These are phyloP conservation scores for Argyresthia albistria DNA, from an alignment of 2,888 invertebrate species.

Conservation along the genomic window DNA sequence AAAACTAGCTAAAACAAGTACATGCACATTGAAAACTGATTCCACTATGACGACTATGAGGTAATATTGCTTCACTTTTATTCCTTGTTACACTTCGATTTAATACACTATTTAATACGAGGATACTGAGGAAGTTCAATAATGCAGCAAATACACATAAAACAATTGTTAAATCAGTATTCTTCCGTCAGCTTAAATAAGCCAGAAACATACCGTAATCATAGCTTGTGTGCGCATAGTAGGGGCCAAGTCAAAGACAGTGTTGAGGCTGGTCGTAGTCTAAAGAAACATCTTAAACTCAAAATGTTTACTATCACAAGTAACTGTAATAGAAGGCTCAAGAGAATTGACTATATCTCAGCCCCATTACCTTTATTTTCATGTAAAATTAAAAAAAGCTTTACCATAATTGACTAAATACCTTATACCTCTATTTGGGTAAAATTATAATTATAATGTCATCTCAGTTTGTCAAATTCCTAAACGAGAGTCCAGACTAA, in stretches of 20 bases:
- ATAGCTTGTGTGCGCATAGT: neutral
- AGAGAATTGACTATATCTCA: conserved; percentile 31
- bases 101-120: too few species aligned
- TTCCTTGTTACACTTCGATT: too few species aligned
- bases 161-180: neutral
- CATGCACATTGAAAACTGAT: too few species aligned
- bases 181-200: neutral
- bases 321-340: conserved; percentile 23
- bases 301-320: conserved; percentile 33
- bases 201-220: neutral
- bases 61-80: too few species aligned
- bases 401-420: conserved; percentile 71
- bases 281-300: too few species aligned
- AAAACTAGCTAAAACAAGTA: too few species aligned
- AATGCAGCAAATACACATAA: too few species aligned
- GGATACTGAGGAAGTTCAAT: too few species aligned
- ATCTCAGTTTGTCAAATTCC: conserved; percentile 19
- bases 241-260: conserved; percentile 7
- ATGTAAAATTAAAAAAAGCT: conserved; percentile 44
- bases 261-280: conserved; percentile 1
- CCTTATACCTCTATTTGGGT: conserved; percentile 53
- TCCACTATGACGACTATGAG: too few species aligned
- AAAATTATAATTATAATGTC: conserved; percentile 50
- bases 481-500: conserved; percentile 16
- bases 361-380: conserved; percentile 28